A percentile compares a stretch with the other conserved stretches of the same genome.
Evolutionary conservation across 1,140 invertebrate species (phyloP).

Genomic region (Aphaenogaster rudis): DNA sequence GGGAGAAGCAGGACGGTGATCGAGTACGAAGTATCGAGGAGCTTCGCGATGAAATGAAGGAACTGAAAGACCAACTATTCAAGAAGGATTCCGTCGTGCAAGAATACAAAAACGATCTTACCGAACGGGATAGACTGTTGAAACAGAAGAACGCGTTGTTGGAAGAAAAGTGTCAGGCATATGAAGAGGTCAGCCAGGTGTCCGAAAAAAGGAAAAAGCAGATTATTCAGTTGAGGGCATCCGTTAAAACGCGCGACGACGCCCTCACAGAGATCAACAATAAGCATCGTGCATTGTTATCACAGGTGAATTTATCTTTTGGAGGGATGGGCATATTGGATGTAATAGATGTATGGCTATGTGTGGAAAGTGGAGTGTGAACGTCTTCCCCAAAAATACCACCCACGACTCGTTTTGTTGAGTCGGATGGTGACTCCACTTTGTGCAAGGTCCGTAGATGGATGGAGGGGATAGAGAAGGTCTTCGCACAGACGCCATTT

Average conservation of each 20-base stretch:
- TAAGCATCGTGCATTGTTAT: conserved; percentile 82
- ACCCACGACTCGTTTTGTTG: no score
- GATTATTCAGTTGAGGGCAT: conserved; percentile 82
- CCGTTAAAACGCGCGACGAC: conserved; percentile 83
- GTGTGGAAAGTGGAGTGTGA: no score
- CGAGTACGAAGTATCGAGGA: conserved; percentile 78
- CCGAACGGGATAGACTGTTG: conserved; percentile 82
- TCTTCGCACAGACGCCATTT: no score
- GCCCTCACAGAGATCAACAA: conserved; percentile 84
- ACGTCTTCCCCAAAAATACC: no score
- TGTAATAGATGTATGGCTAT: no score
- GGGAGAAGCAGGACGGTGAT: conserved; percentile 78
- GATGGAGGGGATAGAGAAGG: no score
- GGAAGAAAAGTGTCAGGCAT: conserved; percentile 81
- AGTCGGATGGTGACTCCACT: no score
- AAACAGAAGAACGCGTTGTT: conserved; percentile 81
- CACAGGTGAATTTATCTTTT: conserved; percentile 78
- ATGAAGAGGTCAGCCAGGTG: conserved; percentile 79
- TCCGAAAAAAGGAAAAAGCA: conserved; percentile 85
- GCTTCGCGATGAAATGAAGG: conserved; percentile 78
- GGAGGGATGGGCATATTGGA: no score
- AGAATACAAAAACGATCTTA: conserved; percentile 80
- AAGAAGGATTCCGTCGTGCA: conserved; percentile 80
- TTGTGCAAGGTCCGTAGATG: no score
- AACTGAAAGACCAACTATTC: conserved; percentile 85